Evolutionary conservation across 2,113 vertebrate species (phyloP), one percentile per base, ranked within the genome.

Genomic region (Oreochromis niloticus): DNA sequence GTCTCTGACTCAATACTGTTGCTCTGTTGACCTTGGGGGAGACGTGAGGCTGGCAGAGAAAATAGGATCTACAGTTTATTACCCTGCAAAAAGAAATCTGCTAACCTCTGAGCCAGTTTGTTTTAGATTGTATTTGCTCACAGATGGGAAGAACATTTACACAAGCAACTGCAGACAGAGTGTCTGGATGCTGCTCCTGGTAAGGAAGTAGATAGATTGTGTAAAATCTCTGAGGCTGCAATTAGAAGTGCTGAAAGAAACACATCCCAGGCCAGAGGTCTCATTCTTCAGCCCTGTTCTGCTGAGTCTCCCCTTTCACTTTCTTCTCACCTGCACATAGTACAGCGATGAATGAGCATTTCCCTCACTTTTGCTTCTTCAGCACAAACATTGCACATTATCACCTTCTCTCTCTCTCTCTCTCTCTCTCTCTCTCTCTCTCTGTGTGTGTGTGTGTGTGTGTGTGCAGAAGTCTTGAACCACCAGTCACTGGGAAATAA

Each of bases 181-280:
- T 63, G 66, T 71, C 83, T 41, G 80, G 66, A 84, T 19, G 61
- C 50, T 27, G 48, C 73, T 52, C 27, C 61, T 88, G 41, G 3
- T 36, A 56, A 48, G 73, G 27, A 85, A 52, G 82, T 46, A 48
- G 41, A 16, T 54, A 22, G 54, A 80, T 39, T 46, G 43, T 83
- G 14, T 80, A 63, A 90, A 90, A 92, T 90, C 90, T 93, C 90
- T 55, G 89, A 88, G 87, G 88, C 83, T 85, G 90, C 92, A 94
- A 50, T 94, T 92, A 91, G 57, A 89, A 80, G 81, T 66, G 85
- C 82, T 92, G 88, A 81, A 88, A 71, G 85, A 84, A 91, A 89
- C 85, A 83, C 59, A 75, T 50, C 43, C 71, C 24, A 50, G 43
- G 71, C 71, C 43, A 13, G 54, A 79, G 85, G 75, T 87, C 71